Evolutionary conservation across 2,797 vertebrate genomes (phyloP).

Genomic region (Catostomus latipinnis): DNA sequence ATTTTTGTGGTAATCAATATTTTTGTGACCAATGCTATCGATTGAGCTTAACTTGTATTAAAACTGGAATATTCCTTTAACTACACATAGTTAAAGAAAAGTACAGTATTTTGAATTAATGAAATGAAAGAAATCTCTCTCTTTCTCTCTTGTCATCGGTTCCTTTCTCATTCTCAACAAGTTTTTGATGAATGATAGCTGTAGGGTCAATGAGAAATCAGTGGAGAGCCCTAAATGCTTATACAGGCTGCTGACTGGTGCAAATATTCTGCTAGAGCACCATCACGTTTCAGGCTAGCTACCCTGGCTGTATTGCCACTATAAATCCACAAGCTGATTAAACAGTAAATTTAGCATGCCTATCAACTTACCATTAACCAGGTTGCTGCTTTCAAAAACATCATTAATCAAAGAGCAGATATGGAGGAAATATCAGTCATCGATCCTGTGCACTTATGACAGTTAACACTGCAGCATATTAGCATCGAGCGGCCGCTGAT

Average conservation of each 20-base stretch:
- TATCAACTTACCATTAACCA: conserved; percentile 96
- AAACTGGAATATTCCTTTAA: too few relatives aligned
- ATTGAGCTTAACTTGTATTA: too few relatives aligned
- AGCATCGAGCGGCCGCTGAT: conserved; percentile 94
- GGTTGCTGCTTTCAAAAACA: conserved; percentile 89
- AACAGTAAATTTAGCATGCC: conserved; percentile 97
- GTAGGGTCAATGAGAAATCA: conserved; percentile 83
- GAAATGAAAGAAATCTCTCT: conserved; percentile 12
- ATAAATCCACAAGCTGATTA: conserved; percentile 95
- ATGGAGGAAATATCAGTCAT: conserved; percentile 94
- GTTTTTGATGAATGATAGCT: conserved; percentile 80
- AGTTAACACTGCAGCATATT: conserved; percentile 99
- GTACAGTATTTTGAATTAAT: not conserved
- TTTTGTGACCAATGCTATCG: too few relatives aligned
- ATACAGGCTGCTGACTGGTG: conserved; percentile 83
- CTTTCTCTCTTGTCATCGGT: conserved; percentile 61
- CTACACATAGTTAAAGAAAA: too few relatives aligned
- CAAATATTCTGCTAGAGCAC: conserved; percentile 83
- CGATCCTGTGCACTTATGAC: conserved; percentile 99
- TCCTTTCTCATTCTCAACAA: conserved; percentile 59
- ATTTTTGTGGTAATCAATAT: too few relatives aligned
- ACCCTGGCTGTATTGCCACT: conserved; percentile 69
- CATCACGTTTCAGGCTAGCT: conserved; percentile 78
- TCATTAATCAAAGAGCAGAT: conserved; percentile 94
- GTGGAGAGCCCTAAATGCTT: conserved; percentile 63